phyloP scores from a whole-genome alignment of 2,797 vertebrate species.

The Decapterus maruadsi region DNA sequence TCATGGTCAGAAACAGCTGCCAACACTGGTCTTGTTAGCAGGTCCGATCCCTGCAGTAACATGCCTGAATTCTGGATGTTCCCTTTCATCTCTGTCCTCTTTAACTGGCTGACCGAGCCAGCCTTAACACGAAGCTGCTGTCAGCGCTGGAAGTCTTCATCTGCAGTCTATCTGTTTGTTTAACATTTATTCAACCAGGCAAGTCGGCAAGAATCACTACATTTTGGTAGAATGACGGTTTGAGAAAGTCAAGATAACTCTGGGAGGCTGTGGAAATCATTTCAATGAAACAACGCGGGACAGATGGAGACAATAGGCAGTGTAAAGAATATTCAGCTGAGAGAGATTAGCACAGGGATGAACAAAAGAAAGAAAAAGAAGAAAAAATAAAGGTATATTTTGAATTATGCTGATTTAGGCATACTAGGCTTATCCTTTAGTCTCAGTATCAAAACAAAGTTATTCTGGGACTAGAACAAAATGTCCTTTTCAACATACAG shows the following conservation, averaged over 20 bases:
- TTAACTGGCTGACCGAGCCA: conserved; percentile 4
- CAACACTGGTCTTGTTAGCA: conserved; percentile 40
- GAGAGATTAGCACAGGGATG: background rate
- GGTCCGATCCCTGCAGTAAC: conserved; percentile 4
- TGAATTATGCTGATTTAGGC: background rate
- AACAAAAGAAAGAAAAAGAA: background rate
- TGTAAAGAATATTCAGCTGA: conserved; percentile 2
- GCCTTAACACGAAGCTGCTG: conserved; percentile 32
- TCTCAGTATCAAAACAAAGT: background rate
- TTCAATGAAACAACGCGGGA: conserved; percentile 18
- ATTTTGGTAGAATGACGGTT: background rate
- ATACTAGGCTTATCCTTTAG: background rate
- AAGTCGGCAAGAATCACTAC: conserved; percentile 5
- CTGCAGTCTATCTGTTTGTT: conserved; percentile 32
- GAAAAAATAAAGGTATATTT: background rate
- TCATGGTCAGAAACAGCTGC: conserved; percentile 26
- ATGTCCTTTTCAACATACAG: background rate
- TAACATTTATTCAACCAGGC: conserved; percentile 31
- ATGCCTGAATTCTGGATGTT: conserved; percentile 5
- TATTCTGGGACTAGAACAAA: background rate
- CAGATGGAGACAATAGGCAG: background rate
- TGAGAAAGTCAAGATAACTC: background rate
- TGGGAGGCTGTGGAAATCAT: background rate
- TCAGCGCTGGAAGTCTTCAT: conserved; percentile 3
- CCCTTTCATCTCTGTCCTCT: conserved; percentile 23